A percentile compares a stretch with the other conserved stretches of the same genome.
phyloP scores from a whole-genome alignment of 2,113 vertebrate species.

The Carassius auratus region DNA sequence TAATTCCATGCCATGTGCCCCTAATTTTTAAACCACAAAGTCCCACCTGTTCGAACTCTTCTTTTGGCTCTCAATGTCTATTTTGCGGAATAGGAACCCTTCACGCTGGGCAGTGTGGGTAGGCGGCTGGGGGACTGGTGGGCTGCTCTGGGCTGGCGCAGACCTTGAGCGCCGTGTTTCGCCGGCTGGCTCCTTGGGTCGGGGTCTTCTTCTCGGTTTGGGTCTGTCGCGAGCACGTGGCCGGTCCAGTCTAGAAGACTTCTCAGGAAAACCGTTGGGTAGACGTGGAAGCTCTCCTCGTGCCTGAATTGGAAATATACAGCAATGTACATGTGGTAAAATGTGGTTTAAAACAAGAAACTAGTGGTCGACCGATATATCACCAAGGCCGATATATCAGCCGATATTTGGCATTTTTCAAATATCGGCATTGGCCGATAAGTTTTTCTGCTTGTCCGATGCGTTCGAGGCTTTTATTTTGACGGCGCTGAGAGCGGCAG shows the following conservation, averaged over 20 bases:
- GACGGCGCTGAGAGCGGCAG: too few relatives aligned
- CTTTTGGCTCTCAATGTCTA: slow-evolving; percentile 88
- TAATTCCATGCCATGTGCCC: neutral
- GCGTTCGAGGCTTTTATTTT: too few relatives aligned
- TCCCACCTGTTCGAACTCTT: slow-evolving; percentile 91
- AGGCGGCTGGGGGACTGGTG: slow-evolving; percentile 73
- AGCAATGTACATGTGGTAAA: neutral
- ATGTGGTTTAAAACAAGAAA: neutral
- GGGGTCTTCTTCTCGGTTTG: slow-evolving; percentile 85
- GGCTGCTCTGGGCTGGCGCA: slow-evolving; percentile 84
- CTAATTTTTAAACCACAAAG: slow-evolving; percentile 51
- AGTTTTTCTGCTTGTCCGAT: too few relatives aligned
- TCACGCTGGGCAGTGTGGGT: slow-evolving; percentile 85
- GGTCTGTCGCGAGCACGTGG: slow-evolving; percentile 89
- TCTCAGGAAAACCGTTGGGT: slow-evolving; percentile 84
- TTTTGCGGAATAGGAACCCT: slow-evolving; percentile 91
- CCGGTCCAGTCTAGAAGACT: slow-evolving; percentile 82
- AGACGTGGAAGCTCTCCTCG: slow-evolving; percentile 78
- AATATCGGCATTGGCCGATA: too few relatives aligned
- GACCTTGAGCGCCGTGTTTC: slow-evolving; percentile 86
- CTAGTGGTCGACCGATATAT: too few relatives aligned
- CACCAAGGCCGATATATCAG: too few relatives aligned
- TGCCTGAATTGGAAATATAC: slow-evolving; percentile 61
- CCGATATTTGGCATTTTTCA: too few relatives aligned
- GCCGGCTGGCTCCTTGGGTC: slow-evolving; percentile 82